Evolutionary conservation across 2,113 vertebrate species (phyloP).

Genomic region (Centropus bengalensis): DNA sequence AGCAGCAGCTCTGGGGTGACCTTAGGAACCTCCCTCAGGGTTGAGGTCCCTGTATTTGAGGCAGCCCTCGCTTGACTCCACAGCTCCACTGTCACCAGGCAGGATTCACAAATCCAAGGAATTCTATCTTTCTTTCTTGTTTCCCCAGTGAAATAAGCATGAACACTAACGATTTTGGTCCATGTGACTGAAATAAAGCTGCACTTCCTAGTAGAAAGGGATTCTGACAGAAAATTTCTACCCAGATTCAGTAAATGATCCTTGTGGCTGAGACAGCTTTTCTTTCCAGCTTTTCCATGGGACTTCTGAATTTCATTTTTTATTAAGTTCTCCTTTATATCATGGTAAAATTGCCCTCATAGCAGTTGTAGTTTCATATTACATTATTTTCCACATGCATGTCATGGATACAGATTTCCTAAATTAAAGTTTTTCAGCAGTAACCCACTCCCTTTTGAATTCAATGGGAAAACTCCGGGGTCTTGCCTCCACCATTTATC

Average conservation of each 20-base stretch:
- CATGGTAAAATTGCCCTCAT: background rate
- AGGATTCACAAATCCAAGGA: background rate
- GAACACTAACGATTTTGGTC: background rate
- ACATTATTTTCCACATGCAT: background rate
- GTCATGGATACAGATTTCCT: background rate
- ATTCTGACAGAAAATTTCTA: background rate
- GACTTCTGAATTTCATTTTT: background rate
- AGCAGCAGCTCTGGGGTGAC: background rate
- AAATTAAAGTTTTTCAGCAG: background rate
- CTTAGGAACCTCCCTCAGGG: background rate
- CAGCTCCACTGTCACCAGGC: background rate
- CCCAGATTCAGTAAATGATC: background rate
- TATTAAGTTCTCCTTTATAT: background rate
- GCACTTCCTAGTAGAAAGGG: background rate
- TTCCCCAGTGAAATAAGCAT: background rate
- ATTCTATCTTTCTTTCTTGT: background rate
- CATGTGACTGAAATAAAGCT: background rate
- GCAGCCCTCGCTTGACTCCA: background rate
- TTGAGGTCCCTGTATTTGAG: background rate
- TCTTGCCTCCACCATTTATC: background rate
- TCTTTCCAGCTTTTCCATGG: background rate
- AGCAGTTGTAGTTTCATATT: background rate
- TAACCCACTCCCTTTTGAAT: background rate
- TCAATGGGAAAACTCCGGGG: background rate
- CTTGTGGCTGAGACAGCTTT: background rate